Evolutionary conservation across 1,140 invertebrate genomes (phyloP).

Genomic region (Hydropsyche tenuis): DNA sequence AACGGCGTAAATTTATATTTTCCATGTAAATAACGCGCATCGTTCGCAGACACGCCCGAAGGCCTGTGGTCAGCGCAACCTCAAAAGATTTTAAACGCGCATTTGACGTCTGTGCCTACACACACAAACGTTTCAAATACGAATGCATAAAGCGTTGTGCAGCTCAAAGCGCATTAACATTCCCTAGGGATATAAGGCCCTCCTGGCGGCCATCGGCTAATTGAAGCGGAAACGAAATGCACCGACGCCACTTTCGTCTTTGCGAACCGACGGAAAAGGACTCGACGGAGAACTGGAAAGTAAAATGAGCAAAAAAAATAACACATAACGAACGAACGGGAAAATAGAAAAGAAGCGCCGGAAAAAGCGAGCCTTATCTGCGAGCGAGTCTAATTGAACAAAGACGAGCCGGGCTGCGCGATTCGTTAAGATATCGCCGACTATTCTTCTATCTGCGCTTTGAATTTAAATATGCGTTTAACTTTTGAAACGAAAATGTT

Average conservation of each 20-base stretch:
- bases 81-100: conserved; percentile 31
- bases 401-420: neutral
- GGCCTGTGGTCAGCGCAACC: neutral
- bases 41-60: no score
- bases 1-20: no score
- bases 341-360: neutral
- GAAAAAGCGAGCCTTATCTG: neutral
- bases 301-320: no score
- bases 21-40: no score
- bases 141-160: no score
- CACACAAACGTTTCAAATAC: no score
- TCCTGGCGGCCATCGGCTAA: neutral
- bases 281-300: no score
- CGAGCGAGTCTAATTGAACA: conserved; percentile 8
- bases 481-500: neutral
- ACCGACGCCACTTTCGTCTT: conserved; percentile 16
- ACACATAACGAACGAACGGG: no score
- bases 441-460: neutral
- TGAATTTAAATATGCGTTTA: conserved; percentile 1
- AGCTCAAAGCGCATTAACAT: conserved; percentile 31
- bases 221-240: conserved; percentile 27
- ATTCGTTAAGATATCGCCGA: conserved; percentile 6
- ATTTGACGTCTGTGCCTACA: conserved; percentile 22
- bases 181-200: conserved; percentile 3
- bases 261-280: neutral